Conservation (phyloP, 2,797 vertebrate species). For the Vultur gryphus region DNA sequence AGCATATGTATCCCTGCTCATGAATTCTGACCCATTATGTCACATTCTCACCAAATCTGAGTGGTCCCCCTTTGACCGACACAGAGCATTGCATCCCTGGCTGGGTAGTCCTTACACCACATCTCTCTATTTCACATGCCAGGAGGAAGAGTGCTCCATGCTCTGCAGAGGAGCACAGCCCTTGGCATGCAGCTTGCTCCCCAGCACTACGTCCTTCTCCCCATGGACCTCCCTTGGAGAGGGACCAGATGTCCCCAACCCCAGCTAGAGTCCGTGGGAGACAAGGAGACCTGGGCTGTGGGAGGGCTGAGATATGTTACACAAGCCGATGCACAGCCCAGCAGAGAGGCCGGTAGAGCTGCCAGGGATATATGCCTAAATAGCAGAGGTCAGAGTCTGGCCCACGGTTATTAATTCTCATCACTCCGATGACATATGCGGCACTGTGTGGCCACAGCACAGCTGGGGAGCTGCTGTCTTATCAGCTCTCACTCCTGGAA, state of each 20-base stretch:
- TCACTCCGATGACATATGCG: not conserved
- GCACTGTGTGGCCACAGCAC: conserved; percentile 34
- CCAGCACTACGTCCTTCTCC: fast-evolving
- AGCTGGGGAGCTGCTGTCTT: conserved; percentile 56
- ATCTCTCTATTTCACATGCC: not conserved
- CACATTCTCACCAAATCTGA: not conserved
- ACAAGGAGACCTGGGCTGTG: not conserved
- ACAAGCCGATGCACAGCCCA: not conserved
- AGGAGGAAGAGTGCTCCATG: not conserved
- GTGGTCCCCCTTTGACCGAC: not conserved
- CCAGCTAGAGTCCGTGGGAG: not conserved
- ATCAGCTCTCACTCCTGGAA: conserved; percentile 52
- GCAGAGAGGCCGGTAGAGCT: not conserved
- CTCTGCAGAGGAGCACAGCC: not conserved
- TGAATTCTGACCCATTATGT: not conserved
- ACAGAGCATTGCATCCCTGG: not conserved
- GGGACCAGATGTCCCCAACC: not conserved
- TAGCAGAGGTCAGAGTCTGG: conserved; percentile 44
- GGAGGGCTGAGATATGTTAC: not conserved
- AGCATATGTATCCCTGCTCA: not conserved
- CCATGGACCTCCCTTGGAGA: not conserved
- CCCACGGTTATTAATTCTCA: conserved; percentile 12
- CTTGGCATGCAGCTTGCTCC: not conserved
- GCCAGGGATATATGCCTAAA: not conserved
- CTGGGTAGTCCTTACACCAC: not conserved